Conservation (phyloP, 2,888 invertebrate species). For the Sinohyriopsis cumingii region DNA sequence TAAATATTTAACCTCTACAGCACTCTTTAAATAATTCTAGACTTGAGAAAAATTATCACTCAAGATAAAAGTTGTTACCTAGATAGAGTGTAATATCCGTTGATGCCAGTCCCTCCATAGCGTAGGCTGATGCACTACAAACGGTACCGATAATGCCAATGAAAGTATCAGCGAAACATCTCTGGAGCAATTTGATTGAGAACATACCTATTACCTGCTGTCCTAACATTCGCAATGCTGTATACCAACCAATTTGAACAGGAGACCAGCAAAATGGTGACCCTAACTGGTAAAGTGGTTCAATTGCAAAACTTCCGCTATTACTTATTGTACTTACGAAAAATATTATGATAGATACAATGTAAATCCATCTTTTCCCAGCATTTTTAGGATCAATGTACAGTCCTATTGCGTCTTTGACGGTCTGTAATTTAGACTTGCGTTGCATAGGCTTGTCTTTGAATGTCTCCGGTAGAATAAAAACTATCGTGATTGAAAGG, state of each 20-base stretch:
- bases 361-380: conserved; percentile 29
- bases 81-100: conserved; percentile 26
- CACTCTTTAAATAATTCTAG: not conserved
- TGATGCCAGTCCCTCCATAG: conserved; percentile 35
- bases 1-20: not conserved
- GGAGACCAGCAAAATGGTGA: conserved; percentile 46
- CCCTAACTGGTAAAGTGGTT: conserved; percentile 39
- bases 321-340: conserved; percentile 13
- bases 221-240: conserved; percentile 16
- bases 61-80: conserved; percentile 25
- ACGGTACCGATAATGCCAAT: conserved; percentile 31
- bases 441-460: conserved; percentile 10
- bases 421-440: conserved; percentile 17
- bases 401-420: conserved; percentile 28
- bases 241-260: conserved; percentile 34
- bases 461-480: conserved; percentile 28
- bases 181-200: conserved; percentile 27
- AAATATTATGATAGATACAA: conserved; percentile 18
- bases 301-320: conserved; percentile 27
- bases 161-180: conserved; percentile 31
- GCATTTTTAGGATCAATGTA: conserved; percentile 22
- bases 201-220: conserved; percentile 31
- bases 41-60: not conserved
- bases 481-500: conserved; percentile 17
- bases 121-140: conserved; percentile 16